Conservation (phyloP, 2,113 vertebrate genomes). For the Merops nubicus region DNA sequence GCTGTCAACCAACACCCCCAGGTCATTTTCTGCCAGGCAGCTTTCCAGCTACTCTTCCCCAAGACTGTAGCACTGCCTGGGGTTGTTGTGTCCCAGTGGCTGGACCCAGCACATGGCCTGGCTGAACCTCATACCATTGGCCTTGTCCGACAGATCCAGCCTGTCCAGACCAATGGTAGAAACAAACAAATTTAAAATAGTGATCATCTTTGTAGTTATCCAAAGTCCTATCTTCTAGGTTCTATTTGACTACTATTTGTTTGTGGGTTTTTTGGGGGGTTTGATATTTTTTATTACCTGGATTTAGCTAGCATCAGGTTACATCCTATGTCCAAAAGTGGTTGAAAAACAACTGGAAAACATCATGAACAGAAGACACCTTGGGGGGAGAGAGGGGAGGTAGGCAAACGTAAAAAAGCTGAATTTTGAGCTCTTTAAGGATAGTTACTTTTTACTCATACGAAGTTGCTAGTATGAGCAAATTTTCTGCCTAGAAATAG, state of each 20-base stretch:
- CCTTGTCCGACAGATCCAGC: not conserved
- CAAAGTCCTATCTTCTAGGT: not conserved
- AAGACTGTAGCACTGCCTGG: not conserved
- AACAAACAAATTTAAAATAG: not conserved
- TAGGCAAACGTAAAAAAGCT: not conserved
- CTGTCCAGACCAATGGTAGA: not conserved
- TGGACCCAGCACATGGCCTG: not conserved
- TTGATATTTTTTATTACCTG: not conserved
- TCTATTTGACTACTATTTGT: not conserved
- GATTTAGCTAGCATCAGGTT: not conserved
- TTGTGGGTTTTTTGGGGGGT: too few relatives aligned
- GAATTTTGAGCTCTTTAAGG: not conserved
- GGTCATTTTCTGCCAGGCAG: not conserved
- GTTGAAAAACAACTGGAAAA: conserved; percentile 20
- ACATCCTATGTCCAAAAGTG: not conserved
- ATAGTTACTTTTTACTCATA: not conserved
- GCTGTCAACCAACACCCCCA: not conserved
- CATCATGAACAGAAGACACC: not conserved
- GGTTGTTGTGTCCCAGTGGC: not conserved
- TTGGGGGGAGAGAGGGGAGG: rapidly evolving
- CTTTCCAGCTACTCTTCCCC: not conserved
- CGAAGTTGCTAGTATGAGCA: not conserved
- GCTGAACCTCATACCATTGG: not conserved
- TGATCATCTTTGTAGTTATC: not conserved
- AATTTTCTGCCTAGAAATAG: not conserved